Evolutionary conservation across 2,797 vertebrate species (phyloP).

Genomic region (Chromis chromis): DNA sequence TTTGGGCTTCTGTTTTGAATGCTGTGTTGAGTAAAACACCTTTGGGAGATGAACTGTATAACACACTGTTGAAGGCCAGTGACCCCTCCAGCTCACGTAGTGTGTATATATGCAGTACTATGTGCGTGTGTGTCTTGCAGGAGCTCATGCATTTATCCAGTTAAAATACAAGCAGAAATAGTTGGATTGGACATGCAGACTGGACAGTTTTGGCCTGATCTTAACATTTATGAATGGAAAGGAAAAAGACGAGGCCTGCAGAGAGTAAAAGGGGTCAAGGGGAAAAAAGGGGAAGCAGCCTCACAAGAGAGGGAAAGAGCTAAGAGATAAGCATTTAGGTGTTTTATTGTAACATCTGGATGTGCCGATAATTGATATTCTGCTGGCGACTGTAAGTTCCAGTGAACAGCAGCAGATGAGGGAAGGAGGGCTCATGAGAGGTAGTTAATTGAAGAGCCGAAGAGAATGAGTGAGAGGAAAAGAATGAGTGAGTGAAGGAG

Average conservation of each 20-base stretch:
- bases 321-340: slow-evolving; percentile 28
- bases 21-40: slow-evolving; percentile 15
- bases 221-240: slow-evolving; percentile 44
- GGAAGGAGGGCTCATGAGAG: slow-evolving; percentile 12
- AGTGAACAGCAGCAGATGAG: slow-evolving; percentile 13
- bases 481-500: slow-evolving; percentile 42
- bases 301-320: slow-evolving; percentile 9
- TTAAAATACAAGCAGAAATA: no score
- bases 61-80: slow-evolving; percentile 19
- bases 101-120: background rate
- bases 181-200: background rate
- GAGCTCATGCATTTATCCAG: background rate
- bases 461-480: slow-evolving; percentile 31
- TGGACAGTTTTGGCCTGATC: slow-evolving; percentile 10
- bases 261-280: slow-evolving; percentile 14
- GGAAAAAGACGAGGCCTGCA: slow-evolving; percentile 27
- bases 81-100: slow-evolving; percentile 17
- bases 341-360: slow-evolving; percentile 7
- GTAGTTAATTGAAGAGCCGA: slow-evolving; percentile 42
- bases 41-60: slow-evolving; percentile 36
- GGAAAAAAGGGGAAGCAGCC: background rate
- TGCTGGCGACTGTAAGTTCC: slow-evolving; percentile 1
- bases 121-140: background rate
- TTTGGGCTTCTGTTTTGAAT: slow-evolving; percentile 12
- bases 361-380: background rate